These are phyloP conservation scores for Aurelia sp. DNA, from an alignment of 30 jellyfish, hydroid and myxozoan genomes.

Conservation along the genomic window DNA sequence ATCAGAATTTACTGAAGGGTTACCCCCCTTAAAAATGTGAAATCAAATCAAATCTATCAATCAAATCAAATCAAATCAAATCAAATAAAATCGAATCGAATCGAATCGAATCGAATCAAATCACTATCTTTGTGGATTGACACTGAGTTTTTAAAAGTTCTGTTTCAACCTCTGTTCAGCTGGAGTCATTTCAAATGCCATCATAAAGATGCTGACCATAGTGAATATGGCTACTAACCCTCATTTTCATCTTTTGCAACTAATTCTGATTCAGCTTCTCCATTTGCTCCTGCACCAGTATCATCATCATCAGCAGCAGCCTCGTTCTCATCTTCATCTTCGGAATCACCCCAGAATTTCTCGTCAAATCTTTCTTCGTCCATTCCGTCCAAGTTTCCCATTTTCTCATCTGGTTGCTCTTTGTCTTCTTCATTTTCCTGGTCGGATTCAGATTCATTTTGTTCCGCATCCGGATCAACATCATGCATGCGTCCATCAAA, in stretches of 20 bases:
- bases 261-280: slow-evolving; percentile 77
- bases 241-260: slow-evolving; percentile 95
- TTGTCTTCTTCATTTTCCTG: slow-evolving; percentile 65
- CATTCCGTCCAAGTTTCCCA: slow-evolving; percentile 88
- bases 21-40: too few relatives aligned
- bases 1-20: too few relatives aligned
- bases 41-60: too few relatives aligned
- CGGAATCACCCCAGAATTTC: slow-evolving; percentile 94
- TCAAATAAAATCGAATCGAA: too few relatives aligned
- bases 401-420: slow-evolving; percentile 83
- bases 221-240: slow-evolving; percentile 45
- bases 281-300: slow-evolving; percentile 90
- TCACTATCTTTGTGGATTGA: too few relatives aligned
- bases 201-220: too few relatives aligned
- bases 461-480: slow-evolving; percentile 86
- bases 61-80: too few relatives aligned
- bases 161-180: too few relatives aligned
- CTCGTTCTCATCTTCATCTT: slow-evolving; percentile 84
- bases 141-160: too few relatives aligned
- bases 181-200: too few relatives aligned
- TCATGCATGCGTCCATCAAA: slow-evolving; percentile 93
- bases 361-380: slow-evolving; percentile 86
- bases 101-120: too few relatives aligned
- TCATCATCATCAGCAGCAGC: slow-evolving; percentile 76
- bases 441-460: slow-evolving; percentile 36